A percentile compares a stretch with the other conserved stretches of the same genome.
Evolutionary conservation across 37 sponge, comb jelly and placozoan genomes (phyloP).

Genomic region (Spongilla lacustris): DNA sequence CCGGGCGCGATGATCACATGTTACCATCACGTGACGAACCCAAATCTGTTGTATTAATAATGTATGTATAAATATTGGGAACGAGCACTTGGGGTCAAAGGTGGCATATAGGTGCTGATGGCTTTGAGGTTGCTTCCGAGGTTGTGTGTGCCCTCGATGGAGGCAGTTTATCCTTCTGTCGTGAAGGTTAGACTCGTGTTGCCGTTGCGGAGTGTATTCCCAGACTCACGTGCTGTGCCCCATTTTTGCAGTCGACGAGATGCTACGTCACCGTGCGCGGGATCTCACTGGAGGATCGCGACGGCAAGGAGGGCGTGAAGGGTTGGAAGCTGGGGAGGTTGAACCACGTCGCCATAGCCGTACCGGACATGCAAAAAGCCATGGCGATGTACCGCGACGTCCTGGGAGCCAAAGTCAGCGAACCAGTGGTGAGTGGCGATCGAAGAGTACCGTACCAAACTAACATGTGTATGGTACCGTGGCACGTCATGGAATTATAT

Average conservation of each 20-base stretch:
- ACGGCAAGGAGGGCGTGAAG: background rate
- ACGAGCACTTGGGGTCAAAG: background rate
- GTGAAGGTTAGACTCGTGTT: background rate
- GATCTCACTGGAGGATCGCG: background rate
- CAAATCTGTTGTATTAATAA: no score
- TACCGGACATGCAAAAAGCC: conserved; percentile 88
- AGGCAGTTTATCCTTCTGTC: background rate
- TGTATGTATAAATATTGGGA: background rate
- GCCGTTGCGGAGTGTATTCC: background rate
- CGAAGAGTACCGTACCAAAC: no score
- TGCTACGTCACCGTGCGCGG: background rate
- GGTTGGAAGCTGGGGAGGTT: conserved; percentile 87
- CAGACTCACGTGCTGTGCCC: background rate
- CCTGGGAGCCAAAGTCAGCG: conserved; percentile 90
- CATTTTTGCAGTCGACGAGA: background rate
- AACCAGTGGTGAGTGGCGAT: conserved; percentile 60
- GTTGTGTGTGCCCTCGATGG: background rate
- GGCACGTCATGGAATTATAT: no score
- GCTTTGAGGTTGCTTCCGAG: background rate
- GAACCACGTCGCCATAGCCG: conserved; percentile 97
- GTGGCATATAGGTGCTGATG: background rate
- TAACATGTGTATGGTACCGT: background rate
- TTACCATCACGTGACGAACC: background rate
- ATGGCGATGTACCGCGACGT: conserved; percentile 80
- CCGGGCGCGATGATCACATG: no score